phyloP scores from a whole-genome alignment of 2,888 invertebrate species.

The Eupeodes luniger region DNA sequence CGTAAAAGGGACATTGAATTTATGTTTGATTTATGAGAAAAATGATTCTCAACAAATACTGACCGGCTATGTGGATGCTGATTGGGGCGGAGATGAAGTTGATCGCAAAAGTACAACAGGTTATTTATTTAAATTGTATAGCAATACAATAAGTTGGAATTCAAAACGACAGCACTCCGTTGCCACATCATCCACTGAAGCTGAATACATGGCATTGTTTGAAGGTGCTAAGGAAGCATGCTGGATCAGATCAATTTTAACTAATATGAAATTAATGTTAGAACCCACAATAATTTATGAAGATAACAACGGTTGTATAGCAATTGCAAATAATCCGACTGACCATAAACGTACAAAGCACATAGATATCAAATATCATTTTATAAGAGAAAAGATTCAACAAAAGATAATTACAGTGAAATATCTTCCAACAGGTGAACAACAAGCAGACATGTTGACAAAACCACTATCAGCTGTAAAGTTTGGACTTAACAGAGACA shows the following conservation, averaged over 20 bases:
- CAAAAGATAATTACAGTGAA: slow-evolving; percentile 29
- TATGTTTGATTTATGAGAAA: slow-evolving; percentile 33
- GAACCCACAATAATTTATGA: slow-evolving; percentile 11
- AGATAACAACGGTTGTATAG: slow-evolving; percentile 22
- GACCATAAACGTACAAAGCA: slow-evolving; percentile 71
- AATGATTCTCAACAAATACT: slow-evolving; percentile 20
- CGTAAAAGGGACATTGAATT: slow-evolving; percentile 30
- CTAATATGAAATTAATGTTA: neutral
- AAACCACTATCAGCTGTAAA: slow-evolving; percentile 5
- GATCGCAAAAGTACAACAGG: slow-evolving; percentile 72
- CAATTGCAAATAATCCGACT: slow-evolving; percentile 24
- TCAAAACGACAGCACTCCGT: slow-evolving; percentile 32
- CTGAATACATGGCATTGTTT: neutral
- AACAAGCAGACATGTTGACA: neutral
- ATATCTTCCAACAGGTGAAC: slow-evolving; percentile 41
- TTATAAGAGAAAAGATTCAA: no score
- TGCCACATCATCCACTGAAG: slow-evolving; percentile 16
- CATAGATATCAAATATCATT: no score
- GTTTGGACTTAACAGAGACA: slow-evolving; percentile 22
- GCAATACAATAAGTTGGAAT: slow-evolving; percentile 19
- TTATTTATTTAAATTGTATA: slow-evolving; percentile 43
- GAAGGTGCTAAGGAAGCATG: neutral
- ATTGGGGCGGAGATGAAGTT: slow-evolving; percentile 73
- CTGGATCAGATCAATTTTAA: neutral
- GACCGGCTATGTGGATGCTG: slow-evolving; percentile 74